phyloP scores from a whole-genome alignment of 30 jellyfish, hydroid and myxozoan species.

The Cassiopea xamachana region DNA sequence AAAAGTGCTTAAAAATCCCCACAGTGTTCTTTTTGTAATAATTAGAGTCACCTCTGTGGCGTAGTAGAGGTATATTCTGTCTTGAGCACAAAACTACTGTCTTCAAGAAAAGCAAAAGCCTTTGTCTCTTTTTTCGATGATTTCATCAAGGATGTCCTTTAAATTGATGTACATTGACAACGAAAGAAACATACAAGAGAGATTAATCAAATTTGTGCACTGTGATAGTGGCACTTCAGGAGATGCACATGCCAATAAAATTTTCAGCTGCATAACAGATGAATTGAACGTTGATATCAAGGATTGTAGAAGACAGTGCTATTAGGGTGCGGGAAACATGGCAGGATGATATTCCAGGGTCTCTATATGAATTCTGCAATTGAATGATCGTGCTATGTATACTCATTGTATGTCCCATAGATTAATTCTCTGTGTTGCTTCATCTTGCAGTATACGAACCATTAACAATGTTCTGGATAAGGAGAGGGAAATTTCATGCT shows the following conservation, averaged over 20 bases:
- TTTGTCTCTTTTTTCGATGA: neutral
- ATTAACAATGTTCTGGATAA: neutral
- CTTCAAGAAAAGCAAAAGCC: constrained; percentile 4
- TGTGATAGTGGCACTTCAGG: constrained; percentile 29
- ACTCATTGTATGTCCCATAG: constrained; percentile 41
- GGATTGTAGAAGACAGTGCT: constrained; percentile 29
- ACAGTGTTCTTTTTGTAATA: constrained; percentile 11
- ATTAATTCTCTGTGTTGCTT: neutral
- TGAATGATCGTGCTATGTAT: constrained; percentile 26
- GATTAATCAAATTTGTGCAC: constrained; percentile 6
- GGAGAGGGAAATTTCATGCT: neutral
- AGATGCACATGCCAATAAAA: constrained; percentile 14
- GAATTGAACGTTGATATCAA: constrained; percentile 6
- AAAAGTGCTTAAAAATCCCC: constrained; percentile 36
- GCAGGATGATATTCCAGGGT: constrained; percentile 42
- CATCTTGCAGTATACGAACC: constrained; percentile 3
- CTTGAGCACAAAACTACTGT: neutral
- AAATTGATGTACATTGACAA: too few relatives aligned
- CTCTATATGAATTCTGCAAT: constrained; percentile 1
- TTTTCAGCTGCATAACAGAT: neutral
- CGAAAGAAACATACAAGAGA: neutral
- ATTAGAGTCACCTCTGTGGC: constrained; percentile 43
- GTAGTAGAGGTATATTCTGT: constrained; percentile 40
- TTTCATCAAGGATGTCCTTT: neutral
- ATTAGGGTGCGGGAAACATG: constrained; percentile 49